phyloP scores from a whole-genome alignment of 2,113 vertebrate genomes.

The Amblyornis subalaris region DNA sequence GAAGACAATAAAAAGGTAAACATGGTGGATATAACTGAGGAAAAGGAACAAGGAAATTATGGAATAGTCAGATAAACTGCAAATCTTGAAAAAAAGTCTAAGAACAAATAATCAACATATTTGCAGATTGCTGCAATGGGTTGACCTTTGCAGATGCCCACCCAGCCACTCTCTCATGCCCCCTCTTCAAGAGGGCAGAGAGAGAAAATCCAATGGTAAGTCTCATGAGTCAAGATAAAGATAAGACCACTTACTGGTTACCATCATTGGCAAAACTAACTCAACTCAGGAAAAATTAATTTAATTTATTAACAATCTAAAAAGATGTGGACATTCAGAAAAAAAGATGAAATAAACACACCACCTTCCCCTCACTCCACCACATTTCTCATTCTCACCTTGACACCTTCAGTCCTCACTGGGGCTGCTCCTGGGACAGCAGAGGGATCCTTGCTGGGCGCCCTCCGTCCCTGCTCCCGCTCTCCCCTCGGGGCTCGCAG shows the following conservation, averaged over 20 bases:
- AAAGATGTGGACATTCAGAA: not conserved
- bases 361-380: rapidly evolving
- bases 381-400: not conserved
- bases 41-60: not conserved
- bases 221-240: not conserved
- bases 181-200: not conserved
- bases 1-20: not conserved
- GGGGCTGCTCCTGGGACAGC: rapidly evolving
- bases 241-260: not conserved
- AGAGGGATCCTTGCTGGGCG: rapidly evolving
- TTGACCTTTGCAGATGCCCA: not conserved
- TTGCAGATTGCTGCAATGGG: not conserved
- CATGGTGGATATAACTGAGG: not conserved
- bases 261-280: not conserved
- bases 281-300: not conserved
- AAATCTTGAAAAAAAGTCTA: not conserved
- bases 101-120: not conserved
- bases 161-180: not conserved
- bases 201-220: not conserved
- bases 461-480: not conserved
- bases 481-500: not conserved
- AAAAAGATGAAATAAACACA: not conserved
- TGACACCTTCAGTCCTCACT: not conserved
- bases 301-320: not conserved
- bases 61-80: not conserved